phyloP scores from a whole-genome alignment of 2,888 invertebrate species.

The Buathra laborator region DNA sequence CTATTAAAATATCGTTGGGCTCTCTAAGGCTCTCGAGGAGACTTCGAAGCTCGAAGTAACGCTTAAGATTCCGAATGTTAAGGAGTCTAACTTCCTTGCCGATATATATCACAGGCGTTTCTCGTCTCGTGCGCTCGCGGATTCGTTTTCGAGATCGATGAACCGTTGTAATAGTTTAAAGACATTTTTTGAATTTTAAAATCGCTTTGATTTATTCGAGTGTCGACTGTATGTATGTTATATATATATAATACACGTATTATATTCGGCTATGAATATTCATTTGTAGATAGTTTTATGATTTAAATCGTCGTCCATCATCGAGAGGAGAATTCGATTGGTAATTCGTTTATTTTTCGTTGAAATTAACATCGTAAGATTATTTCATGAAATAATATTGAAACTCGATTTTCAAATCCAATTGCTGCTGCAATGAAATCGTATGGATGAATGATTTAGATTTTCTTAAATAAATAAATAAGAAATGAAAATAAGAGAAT shows the following conservation, averaged over 20 bases:
- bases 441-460: neutral
- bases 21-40: slow-evolving; percentile 13
- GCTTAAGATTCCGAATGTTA: slow-evolving; percentile 15
- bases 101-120: slow-evolving; percentile 22
- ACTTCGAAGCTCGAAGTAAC: slow-evolving; percentile 5
- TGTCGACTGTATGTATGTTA: neutral
- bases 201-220: slow-evolving; percentile 42
- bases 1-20: slow-evolving; percentile 69
- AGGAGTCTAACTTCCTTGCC: neutral
- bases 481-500: neutral
- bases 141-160: slow-evolving; percentile 30
- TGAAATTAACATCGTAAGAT: neutral
- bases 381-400: neutral
- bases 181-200: slow-evolving; percentile 32
- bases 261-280: slow-evolving; percentile 44
- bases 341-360: neutral
- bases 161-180: slow-evolving; percentile 53
- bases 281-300: slow-evolving; percentile 15
- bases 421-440: neutral
- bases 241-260: slow-evolving; percentile 23
- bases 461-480: neutral
- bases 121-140: neutral
- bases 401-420: neutral
- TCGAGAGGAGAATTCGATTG: neutral
- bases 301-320: slow-evolving; percentile 29